Base-by-base conservation (phyloP, 2,113 vertebrate genomes). In the Piaya cayana region DNA sequence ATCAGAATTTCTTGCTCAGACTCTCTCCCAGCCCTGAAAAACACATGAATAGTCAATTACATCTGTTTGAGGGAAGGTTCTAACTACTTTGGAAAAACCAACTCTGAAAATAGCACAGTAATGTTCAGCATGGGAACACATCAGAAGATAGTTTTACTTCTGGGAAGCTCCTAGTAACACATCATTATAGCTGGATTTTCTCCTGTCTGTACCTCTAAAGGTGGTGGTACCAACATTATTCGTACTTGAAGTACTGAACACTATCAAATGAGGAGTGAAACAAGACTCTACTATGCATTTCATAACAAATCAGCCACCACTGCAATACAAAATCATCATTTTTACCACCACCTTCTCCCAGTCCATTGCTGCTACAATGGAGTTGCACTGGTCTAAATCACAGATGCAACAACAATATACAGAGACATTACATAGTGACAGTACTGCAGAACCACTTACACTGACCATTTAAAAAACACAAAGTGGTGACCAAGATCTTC, bases 81-180 rank as follows among this genome's bases (percentile, higher is more conserved):
- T 90, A 90, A 93, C n/a, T 68, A 81, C 82, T 92, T 56, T 52
- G 67, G 71, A 97, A 88, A 50, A 94, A 85, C 58, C 70, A 62
- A 25, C 59, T 83, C 85, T 76, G 71, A 93, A 93, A 95, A 95
- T 74, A 94, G 71, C 55, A 86, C 42, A 56, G 60, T 29, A 45
- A 81, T 83, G 60, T 86, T 92, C 81, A 82, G 64, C 55, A 74
- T 29, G 20, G 42, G 68, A 94, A 95, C 49, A 83, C 62, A 87
- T 64, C 70, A 91, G 84, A 56, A 88, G 39, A 23, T 64, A 21
- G 27, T 85, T 94, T 93, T 79, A 36, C 72, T 90, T 95, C 88
- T 85, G 49, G 43, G 84, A 94, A 90, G 36, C 36, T 91, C 39
- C 87, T 53, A 29, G 62, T 87, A 87, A 75, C 42, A 43, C 11